Conservation (phyloP, 37 sponge, comb jelly and placozoan species). For the Axinella damicornis region DNA sequence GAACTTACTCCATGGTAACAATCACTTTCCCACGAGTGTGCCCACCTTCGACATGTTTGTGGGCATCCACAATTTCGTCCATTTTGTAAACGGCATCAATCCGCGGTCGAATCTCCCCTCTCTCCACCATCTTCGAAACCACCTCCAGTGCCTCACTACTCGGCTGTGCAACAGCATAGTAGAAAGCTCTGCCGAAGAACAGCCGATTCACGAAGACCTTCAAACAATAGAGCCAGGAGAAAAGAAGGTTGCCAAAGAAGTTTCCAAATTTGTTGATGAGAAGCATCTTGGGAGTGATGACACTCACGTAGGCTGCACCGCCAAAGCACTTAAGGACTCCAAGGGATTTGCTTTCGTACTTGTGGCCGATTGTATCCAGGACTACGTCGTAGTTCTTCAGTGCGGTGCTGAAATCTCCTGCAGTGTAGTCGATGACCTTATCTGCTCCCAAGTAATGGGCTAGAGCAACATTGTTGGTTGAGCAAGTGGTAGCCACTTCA, state of each 20-base stretch:
- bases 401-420: constrained; percentile 41
- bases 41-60: constrained; percentile 72
- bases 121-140: constrained; percentile 68
- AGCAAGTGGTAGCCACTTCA: constrained; percentile 76
- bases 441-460: constrained; percentile 82
- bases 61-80: constrained; percentile 78
- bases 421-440: constrained; percentile 69
- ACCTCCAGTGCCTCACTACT: constrained; percentile 34
- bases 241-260: constrained; percentile 53
- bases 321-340: constrained; percentile 68
- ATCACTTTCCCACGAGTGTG: constrained; percentile 78
- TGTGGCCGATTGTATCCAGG: constrained; percentile 56
- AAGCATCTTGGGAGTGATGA: constrained; percentile 39
- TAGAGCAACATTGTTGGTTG: constrained; percentile 43
- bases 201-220: constrained; percentile 60
- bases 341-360: constrained; percentile 52
- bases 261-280: constrained; percentile 26
- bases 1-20: constrained; percentile 32
- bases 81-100: constrained; percentile 58
- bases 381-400: constrained; percentile 76
- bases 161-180: constrained; percentile 56
- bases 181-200: constrained; percentile 57
- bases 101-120: constrained; percentile 65
- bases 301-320: constrained; percentile 62
- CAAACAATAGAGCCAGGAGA: constrained; percentile 54